Percentiles rank a stretch among this genome's conserved stretches.
Conservation (phyloP, 1,140 invertebrate species). For the Drusus annulatus region DNA sequence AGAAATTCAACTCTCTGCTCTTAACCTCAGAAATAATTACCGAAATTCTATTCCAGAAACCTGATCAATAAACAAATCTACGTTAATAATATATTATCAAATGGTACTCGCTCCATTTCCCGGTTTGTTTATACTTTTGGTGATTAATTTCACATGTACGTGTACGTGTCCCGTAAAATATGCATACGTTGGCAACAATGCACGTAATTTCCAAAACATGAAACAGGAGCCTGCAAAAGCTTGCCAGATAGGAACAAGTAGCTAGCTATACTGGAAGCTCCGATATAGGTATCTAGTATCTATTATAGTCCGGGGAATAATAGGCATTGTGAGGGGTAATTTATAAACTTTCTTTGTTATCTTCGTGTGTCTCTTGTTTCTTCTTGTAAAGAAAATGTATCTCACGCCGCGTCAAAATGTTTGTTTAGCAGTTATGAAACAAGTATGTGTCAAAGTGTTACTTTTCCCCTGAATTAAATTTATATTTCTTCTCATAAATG, state of each 20-base stretch:
- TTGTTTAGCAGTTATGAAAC: slow-evolving; percentile 39
- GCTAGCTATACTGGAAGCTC: neutral
- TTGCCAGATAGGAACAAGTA: neutral
- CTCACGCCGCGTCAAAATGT: slow-evolving; percentile 43
- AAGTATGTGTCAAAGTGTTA: slow-evolving; percentile 50
- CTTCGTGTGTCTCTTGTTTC: slow-evolving; percentile 47
- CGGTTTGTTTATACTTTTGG: too few relatives aligned
- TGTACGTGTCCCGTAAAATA: too few relatives aligned
- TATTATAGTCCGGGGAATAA: slow-evolving; percentile 34
- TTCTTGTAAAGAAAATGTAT: slow-evolving; percentile 46
- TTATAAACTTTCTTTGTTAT: slow-evolving; percentile 48
- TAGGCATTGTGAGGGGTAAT: slow-evolving; percentile 36
- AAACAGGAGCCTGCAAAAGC: neutral
- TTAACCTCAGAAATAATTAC: too few relatives aligned
- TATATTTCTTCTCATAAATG: slow-evolving; percentile 32
- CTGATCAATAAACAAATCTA: too few relatives aligned
- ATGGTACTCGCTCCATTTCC: too few relatives aligned
- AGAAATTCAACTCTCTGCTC: too few relatives aligned
- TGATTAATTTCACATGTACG: too few relatives aligned
- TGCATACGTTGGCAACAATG: too few relatives aligned
- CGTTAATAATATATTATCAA: too few relatives aligned
- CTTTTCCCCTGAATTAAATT: slow-evolving; percentile 54
- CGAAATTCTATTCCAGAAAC: too few relatives aligned
- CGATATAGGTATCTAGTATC: slow-evolving; percentile 3
- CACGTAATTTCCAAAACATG: neutral